These are phyloP conservation scores for Oostethus manadensis DNA, from an alignment of 2,113 vertebrate genomes.

Conservation along the genomic window DNA sequence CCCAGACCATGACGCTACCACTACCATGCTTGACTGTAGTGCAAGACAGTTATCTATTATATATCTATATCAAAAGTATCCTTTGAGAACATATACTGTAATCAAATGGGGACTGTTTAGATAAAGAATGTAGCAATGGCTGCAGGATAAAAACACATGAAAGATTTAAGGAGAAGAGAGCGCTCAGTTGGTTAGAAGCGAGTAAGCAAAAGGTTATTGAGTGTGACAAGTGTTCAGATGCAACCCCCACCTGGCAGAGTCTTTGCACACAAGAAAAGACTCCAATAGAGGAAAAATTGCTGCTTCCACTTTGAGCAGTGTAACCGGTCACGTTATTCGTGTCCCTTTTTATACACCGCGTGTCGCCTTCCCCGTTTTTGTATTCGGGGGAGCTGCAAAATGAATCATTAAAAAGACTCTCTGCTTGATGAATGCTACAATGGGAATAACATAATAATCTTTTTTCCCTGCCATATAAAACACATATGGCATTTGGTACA, in stretches of 20 bases:
- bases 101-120: constrained; percentile 4
- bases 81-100: neutral
- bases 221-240: constrained; percentile 10
- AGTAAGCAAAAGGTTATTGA: constrained; percentile 23
- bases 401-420: no score
- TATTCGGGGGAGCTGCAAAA: no score
- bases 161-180: constrained; percentile 20
- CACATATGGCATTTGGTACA: no score
- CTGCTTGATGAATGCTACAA: no score
- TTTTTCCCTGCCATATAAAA: no score
- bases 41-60: no score
- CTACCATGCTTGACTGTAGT: no score
- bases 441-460: no score
- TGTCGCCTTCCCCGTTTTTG: no score
- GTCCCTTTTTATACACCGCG: neutral
- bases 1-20: no score
- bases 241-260: no score
- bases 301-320: constrained; percentile 7
- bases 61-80: no score
- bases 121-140: constrained; percentile 6
- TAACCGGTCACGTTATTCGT: constrained; percentile 14
- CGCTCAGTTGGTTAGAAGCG: constrained; percentile 19
- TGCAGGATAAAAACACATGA: constrained; percentile 4
- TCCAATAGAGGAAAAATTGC: constrained; percentile 14
- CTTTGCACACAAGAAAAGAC: constrained; percentile 2